Evolutionary conservation across 1,140 invertebrate species (phyloP), one percentile per base, ranked within the genome.

Genomic region (Drosophila triauraria): DNA sequence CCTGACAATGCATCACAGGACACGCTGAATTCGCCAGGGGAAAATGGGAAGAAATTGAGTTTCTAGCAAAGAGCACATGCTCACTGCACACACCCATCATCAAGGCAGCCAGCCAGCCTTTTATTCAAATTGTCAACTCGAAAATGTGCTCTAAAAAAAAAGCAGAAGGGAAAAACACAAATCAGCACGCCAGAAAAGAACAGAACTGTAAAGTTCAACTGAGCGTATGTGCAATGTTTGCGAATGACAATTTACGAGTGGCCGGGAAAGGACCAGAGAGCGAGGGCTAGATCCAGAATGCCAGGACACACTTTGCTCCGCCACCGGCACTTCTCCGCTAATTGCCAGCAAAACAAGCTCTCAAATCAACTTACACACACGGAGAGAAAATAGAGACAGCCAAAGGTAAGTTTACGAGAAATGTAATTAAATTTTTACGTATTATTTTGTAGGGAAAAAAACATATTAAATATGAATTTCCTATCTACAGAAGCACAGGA

Each of bases 191-290:
- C 53, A 60, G 67, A 58, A 62, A 75, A 64, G 69, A 72, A 60
- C 67, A 72, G 25, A 67, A 88, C 83, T 86, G 82, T 47, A 87
- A 75, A 70, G 83, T 69, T 84, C 85, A 88, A 88, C 85, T 84
- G 75, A 69, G 85, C 85, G 85, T 88, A 88, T 88, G 85, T 88
- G 85, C 80, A 85, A 88, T 88, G 65, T 88, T 88, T 90, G 84
- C 84, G 78, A 74, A 80, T 90, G 80, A 87, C 84, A 80, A 87
- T 87, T 90, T 83, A 71, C 68, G 78, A 77, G 65, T 81, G 63
- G 56, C 64, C 58, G 56, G 70, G 59, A 42, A 43, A 59, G 69
- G 64, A 63, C 32, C 6, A 38, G 20, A 13, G 17, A 7, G 50
- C 13, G 46, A 47, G 38, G 25, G 43, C 25, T 38, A 23, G 43